phyloP scores from a whole-genome alignment of 2,113 vertebrate genomes.

The Piaya cayana region DNA sequence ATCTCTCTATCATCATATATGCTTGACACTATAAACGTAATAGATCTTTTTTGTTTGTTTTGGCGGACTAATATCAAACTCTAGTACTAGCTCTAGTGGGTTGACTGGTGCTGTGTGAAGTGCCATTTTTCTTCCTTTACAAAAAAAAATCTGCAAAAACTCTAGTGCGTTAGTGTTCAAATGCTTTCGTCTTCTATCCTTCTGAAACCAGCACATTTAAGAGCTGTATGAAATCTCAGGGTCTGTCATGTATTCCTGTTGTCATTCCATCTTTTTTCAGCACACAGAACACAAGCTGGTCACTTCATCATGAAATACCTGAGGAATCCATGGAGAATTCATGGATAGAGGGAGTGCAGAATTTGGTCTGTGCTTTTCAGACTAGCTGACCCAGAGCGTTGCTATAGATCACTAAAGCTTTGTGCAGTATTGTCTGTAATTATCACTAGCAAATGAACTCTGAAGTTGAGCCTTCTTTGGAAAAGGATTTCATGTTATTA shows the following conservation, averaged over 20 bases:
- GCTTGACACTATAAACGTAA: background rate
- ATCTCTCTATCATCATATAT: background rate
- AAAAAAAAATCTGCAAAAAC: background rate
- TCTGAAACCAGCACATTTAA: background rate
- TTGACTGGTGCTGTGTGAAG: background rate
- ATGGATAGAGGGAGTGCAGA: background rate
- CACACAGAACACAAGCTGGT: background rate
- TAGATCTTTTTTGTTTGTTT: background rate
- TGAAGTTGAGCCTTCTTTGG: background rate
- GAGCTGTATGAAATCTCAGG: background rate
- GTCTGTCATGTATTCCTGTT: background rate
- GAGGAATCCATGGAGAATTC: background rate
- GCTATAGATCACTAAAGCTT: background rate
- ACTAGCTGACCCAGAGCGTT: background rate
- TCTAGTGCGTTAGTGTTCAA: background rate
- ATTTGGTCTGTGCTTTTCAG: background rate
- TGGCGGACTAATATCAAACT: background rate
- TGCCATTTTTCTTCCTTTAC: background rate
- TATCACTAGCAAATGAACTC: background rate
- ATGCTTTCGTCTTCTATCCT: background rate
- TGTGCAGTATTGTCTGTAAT: background rate
- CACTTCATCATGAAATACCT: background rate
- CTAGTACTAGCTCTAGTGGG: background rate
- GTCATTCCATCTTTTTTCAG: background rate
- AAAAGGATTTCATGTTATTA: background rate